These are phyloP conservation scores for Drosophila emarginata DNA, from an alignment of 2,888 invertebrate species.

Conservation along the genomic window DNA sequence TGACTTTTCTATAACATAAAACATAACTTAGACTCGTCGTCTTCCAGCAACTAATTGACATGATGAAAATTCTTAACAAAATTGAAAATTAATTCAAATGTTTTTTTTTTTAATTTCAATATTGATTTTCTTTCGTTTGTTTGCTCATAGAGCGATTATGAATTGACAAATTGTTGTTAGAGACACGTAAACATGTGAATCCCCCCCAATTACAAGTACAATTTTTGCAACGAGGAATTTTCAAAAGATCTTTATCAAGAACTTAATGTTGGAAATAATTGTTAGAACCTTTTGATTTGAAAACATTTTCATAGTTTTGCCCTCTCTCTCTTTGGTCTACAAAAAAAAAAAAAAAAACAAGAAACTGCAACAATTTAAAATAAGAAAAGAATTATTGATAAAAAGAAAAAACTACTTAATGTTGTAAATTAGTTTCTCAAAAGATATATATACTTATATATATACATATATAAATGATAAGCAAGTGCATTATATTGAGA, in stretches of 20 bases:
- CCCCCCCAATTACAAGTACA: slow-evolving; percentile 56
- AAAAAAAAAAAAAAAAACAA: not conserved
- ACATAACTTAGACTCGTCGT: slow-evolving; percentile 72
- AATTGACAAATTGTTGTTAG: slow-evolving; percentile 42
- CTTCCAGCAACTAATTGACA: slow-evolving; percentile 74
- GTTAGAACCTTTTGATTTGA: slow-evolving; percentile 14
- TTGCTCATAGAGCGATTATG: not conserved
- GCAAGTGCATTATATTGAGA: slow-evolving; percentile 73
- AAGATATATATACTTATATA: slow-evolving; percentile 38
- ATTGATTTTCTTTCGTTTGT: not conserved
- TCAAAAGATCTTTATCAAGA: slow-evolving; percentile 27
- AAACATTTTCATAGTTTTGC: slow-evolving; percentile 18
- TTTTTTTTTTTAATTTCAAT: not conserved
- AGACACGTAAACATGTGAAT: slow-evolving; percentile 36
- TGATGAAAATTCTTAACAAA: slow-evolving; percentile 42
- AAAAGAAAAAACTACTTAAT: not conserved
- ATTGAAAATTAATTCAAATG: not conserved
- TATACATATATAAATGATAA: slow-evolving; percentile 56
- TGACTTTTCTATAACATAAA: slow-evolving; percentile 25
- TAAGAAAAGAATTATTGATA: not conserved
- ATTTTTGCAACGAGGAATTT: slow-evolving; percentile 77
- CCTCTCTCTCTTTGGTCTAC: slow-evolving; percentile 2
- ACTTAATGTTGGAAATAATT: slow-evolving; percentile 29
- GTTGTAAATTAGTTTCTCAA: slow-evolving; percentile 6
- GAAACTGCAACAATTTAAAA: not conserved